These are phyloP conservation scores for Heptranchias perlo DNA, from an alignment of 2,113 vertebrate genomes.

Conservation along the genomic window DNA sequence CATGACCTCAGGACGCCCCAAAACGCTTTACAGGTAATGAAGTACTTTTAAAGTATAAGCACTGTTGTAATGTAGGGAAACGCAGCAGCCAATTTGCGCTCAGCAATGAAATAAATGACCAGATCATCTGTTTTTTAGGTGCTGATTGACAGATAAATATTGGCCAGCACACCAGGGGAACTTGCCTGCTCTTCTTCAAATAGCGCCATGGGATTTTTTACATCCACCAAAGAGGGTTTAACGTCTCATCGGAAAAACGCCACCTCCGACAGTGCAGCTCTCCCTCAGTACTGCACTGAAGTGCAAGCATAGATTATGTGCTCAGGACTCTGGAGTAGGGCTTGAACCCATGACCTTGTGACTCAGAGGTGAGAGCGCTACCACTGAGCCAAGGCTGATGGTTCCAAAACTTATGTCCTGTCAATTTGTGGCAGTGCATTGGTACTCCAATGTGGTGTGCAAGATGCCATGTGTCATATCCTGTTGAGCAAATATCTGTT, in stretches of 20 bases:
- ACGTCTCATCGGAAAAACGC: neutral
- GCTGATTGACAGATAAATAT: neutral
- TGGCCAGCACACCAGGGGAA: neutral
- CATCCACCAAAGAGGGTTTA: neutral
- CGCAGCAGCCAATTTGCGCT: too few relatives aligned
- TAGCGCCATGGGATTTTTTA: neutral
- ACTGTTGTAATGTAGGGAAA: neutral
- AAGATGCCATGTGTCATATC: neutral
- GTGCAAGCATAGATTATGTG: neutral
- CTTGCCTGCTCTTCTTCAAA: neutral
- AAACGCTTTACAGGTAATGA: too few relatives aligned
- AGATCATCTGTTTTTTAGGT: neutral
- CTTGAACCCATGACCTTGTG: neutral
- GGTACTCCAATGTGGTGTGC: neutral
- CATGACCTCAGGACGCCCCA: too few relatives aligned
- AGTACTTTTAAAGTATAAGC: neutral
- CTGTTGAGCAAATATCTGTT: neutral
- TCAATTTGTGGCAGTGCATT: neutral
- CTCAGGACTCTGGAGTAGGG: neutral
- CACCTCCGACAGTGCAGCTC: neutral
- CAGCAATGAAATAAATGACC: too few relatives aligned
- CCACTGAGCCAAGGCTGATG: neutral
- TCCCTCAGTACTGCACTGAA: neutral
- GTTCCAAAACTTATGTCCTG: neutral
- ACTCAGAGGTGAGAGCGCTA: neutral